Base-by-base conservation (phyloP, 2,888 invertebrate species). In the Micoletzkya japonica region DNA sequence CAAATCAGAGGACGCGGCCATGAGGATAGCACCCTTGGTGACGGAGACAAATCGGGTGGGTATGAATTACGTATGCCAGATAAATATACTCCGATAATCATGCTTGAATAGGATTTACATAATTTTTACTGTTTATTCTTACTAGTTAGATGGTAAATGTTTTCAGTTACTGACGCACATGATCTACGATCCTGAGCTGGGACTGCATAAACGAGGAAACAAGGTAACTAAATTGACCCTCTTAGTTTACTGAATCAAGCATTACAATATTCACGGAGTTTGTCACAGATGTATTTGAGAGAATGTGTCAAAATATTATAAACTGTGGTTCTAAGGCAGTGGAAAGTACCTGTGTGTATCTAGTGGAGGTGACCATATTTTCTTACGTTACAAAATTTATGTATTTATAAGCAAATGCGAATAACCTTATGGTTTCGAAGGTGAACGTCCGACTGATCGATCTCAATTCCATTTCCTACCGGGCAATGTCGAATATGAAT, bases 401-500 rank as follows among this genome's bases (percentile, higher is more conserved):
- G n/a, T n/a, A n/a, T n/a, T n/a, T n/a, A n/a, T n/a, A n/a, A n/a
- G n/a, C n/a, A n/a, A n/a, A n/a, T n/a, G n/a, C n/a, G n/a, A n/a
- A n/a, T n/a, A n/a, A n/a, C n/a, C n/a, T n/a, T n/a, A n/a, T 24
- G n/a, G 6, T 24, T 57, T 57, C 56, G 30, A 50, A 73, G 56
- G 44, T 71, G 17, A 67, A 71, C 52, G 36, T 75, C 20, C 57
- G 73, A 4, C 70, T 77, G 49, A 74, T 80, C 49, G 81, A 81
- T 69, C 72, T 81, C 44, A 81, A 81, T 67, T 74, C 76, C 28
- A 75, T 77, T 39, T 75, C 77, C 1, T 67, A 78, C 69, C 71
- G 77, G 26, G 77, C 80, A 10, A 77, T 77, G 76, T 74, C 76
- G 56, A 73, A 76, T 34, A 59, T 80, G 64, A 81, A 81, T 72